Base-by-base conservation (phyloP, 2,797 vertebrate genomes). In the Schizopygopsis malacanthus region DNA sequence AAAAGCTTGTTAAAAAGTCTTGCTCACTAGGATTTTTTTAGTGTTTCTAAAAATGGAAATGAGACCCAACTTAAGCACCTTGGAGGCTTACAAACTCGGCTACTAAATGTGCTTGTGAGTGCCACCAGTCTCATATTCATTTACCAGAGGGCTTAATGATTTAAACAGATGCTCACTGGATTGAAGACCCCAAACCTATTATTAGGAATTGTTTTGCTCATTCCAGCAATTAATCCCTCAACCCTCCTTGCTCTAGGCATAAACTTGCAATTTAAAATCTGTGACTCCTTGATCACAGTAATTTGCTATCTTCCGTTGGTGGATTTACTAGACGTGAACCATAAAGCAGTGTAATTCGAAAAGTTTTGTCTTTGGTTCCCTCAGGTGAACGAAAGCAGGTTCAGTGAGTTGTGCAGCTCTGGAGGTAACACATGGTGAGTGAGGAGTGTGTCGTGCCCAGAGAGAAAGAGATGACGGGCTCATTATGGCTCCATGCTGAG, bases 401-500 rank as follows among this genome's bases (percentile, higher is more conserved):
- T 89, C 43, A 77, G 52, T 87, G 81, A 77, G 69, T 86, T 82
- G 69, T 80, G 63, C 61, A 45, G 63, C 72, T 77, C 77, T 59
- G n/a, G 77, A 80, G 82, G 70, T 82, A 89, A 84, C 75, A 63
- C 65, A 78, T 47, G 22, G 75, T 80, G 84, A 79, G 75, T 89
- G 82, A 86, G 79, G 41, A 85, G 65, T 71, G 84, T 56, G 79
- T 86, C 10, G 15, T 69, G 69, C 43, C 69, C 81, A 84, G 61
- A 79, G 87, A 85, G 75, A 56, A 59, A 85, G 69, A 81, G 76
- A 87, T 81, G 86, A 90, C 88, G 88, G 84, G 59, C 86, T 91
- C 87, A 91, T 91, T 91, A 90, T 88, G 86, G 88, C 72, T 83
- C 70, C 88, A 83, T 84, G 67, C 84, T 89, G 86, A 86, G 71